Percentiles rank a stretch among this genome's conserved stretches.
Conservation (phyloP, 1,140 invertebrate genomes). For the Caenorhabditis elegans region DNA sequence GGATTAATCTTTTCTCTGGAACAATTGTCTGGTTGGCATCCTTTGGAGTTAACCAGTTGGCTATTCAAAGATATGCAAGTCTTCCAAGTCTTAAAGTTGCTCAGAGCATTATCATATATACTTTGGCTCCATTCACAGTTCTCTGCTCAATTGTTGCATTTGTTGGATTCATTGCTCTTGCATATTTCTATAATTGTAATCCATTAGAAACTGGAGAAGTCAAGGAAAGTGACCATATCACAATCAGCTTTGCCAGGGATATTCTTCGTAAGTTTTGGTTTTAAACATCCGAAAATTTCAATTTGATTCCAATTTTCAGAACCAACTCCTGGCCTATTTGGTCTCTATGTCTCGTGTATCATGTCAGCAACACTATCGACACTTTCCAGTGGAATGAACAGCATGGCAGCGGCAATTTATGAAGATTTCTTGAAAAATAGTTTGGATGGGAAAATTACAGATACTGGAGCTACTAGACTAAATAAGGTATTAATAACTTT, state of each 20-base stretch:
- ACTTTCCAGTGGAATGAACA: slow-evolving; percentile 50
- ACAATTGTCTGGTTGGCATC: slow-evolving; percentile 47
- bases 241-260: slow-evolving; percentile 49
- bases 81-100: slow-evolving; percentile 47
- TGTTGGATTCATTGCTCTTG: slow-evolving; percentile 47
- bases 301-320: slow-evolving; percentile 31
- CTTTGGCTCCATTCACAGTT: slow-evolving; percentile 48
- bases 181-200: slow-evolving; percentile 52
- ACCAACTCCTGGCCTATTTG: slow-evolving; percentile 47
- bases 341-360: slow-evolving; percentile 48
- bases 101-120: slow-evolving; percentile 46
- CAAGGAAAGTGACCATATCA: slow-evolving; percentile 47
- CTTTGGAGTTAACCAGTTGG: slow-evolving; percentile 50
- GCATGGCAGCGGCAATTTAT: slow-evolving; percentile 49
- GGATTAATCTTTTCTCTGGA: slow-evolving; percentile 50
- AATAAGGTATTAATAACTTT: slow-evolving; percentile 34
- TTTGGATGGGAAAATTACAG: slow-evolving; percentile 37
- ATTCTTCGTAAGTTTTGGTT: slow-evolving; percentile 44
- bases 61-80: slow-evolving; percentile 48
- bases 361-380: slow-evolving; percentile 49
- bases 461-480: slow-evolving; percentile 39
- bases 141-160: slow-evolving; percentile 50
- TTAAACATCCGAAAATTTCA: neutral
- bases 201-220: slow-evolving; percentile 50
- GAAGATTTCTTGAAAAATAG: slow-evolving; percentile 50